Percentiles rank a stretch among this genome's conserved stretches.
Conservation (phyloP, 2,113 vertebrate species). For the Cyanoderma ruficeps region DNA sequence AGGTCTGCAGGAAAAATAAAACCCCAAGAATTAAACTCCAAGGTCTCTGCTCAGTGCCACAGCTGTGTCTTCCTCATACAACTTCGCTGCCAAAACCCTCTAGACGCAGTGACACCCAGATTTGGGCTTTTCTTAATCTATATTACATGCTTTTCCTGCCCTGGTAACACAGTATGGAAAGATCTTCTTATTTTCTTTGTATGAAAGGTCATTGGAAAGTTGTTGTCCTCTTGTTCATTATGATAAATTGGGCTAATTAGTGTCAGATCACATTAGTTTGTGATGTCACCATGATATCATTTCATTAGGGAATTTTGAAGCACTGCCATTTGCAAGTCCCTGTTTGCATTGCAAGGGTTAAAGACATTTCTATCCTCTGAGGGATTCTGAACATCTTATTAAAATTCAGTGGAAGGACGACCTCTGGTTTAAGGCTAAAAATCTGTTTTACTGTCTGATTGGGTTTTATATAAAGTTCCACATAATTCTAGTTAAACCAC, state of each 20-base stretch:
- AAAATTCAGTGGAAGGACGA: slow-evolving; percentile 45
- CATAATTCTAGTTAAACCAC: slow-evolving; percentile 67
- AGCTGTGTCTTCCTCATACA: neutral
- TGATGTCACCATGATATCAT: neutral
- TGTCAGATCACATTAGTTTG: slow-evolving; percentile 5
- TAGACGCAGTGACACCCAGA: neutral
- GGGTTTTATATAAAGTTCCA: slow-evolving; percentile 66
- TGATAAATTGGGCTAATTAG: slow-evolving; percentile 49
- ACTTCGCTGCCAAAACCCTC: neutral
- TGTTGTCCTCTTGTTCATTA: neutral
- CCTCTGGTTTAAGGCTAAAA: slow-evolving; percentile 69
- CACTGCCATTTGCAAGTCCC: neutral
- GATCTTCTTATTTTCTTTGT: neutral
- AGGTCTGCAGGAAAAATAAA: neutral
- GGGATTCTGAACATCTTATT: slow-evolving; percentile 49
- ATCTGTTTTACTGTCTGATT: slow-evolving; percentile 67
- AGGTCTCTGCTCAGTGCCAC: neutral
- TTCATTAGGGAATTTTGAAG: slow-evolving; percentile 26
- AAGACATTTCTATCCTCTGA: slow-evolving; percentile 12
- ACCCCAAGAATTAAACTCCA: neutral
- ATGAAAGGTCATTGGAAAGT: neutral
- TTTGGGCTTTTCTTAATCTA: neutral
- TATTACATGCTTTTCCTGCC: neutral
- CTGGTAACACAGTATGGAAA: neutral
- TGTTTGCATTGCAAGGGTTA: slow-evolving; percentile 34